Conservation (phyloP, 2,797 vertebrate genomes). For the Melanotaenia nigrans region DNA sequence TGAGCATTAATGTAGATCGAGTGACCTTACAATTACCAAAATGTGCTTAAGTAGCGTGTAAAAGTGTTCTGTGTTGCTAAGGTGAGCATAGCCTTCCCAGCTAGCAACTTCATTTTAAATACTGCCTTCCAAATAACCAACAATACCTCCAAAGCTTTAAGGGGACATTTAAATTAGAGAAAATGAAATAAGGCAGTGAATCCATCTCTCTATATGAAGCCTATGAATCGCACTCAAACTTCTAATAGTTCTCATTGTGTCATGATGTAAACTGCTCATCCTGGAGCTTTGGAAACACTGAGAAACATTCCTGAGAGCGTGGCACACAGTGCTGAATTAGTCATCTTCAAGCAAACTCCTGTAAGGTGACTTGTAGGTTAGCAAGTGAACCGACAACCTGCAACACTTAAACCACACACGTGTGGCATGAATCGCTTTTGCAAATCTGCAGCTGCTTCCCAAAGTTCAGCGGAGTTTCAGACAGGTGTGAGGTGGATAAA, state of each 20-base stretch:
- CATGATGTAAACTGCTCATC: constrained; percentile 24
- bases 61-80: constrained; percentile 60
- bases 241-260: constrained; percentile 39
- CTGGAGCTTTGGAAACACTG: constrained; percentile 49
- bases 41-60: constrained; percentile 75
- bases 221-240: constrained; percentile 49
- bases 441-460: constrained; percentile 67
- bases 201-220: constrained; percentile 43
- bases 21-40: constrained; percentile 82
- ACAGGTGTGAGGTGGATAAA: constrained; percentile 46
- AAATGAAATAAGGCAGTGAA: constrained; percentile 56
- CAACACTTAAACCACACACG: constrained; percentile 23
- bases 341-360: constrained; percentile 47
- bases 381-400: constrained; percentile 20
- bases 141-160: constrained; percentile 78
- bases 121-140: constrained; percentile 79
- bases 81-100: constrained; percentile 61
- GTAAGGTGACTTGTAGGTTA: constrained; percentile 49
- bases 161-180: constrained; percentile 67
- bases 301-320: constrained; percentile 71
- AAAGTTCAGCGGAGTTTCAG: constrained; percentile 52
- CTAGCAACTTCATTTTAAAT: constrained; percentile 62
- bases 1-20: constrained; percentile 72
- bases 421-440: constrained; percentile 22
- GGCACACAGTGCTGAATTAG: constrained; percentile 35